Conservation (phyloP, 2,797 vertebrate species). For the Arrhamphus sclerolepis region DNA sequence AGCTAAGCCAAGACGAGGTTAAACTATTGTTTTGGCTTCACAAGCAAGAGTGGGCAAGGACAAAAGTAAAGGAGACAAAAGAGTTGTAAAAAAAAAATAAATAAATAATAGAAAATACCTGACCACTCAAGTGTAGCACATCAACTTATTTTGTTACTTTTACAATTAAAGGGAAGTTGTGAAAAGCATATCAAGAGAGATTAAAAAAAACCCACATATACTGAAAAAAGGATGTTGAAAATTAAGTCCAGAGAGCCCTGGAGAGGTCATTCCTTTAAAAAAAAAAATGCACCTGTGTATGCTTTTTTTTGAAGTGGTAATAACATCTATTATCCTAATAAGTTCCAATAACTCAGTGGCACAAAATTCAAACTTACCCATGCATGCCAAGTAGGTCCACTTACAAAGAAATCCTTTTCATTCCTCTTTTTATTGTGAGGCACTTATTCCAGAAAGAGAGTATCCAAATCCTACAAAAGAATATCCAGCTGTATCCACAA, state of each 20-base stretch:
- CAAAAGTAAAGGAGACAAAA: slow-evolving; percentile 78
- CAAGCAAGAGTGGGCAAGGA: slow-evolving; percentile 83
- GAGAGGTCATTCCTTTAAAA: slow-evolving; percentile 19
- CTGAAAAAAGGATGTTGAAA: not conserved
- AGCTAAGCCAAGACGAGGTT: slow-evolving; percentile 80
- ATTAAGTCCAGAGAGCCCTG: slow-evolving; percentile 15
- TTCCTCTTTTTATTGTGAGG: slow-evolving; percentile 50
- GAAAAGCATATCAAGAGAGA: slow-evolving; percentile 23
- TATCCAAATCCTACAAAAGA: slow-evolving; percentile 64
- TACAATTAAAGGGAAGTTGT: slow-evolving; percentile 35
- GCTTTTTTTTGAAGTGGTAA: slow-evolving; percentile 3
- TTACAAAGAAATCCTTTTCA: slow-evolving; percentile 53
- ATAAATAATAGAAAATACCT: slow-evolving; percentile 78
- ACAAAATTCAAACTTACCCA: slow-evolving; percentile 69
- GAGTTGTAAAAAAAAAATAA: slow-evolving; percentile 52
- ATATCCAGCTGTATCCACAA: slow-evolving; percentile 70
- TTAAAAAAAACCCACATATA: slow-evolving; percentile 17
- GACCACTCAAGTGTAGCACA: slow-evolving; percentile 71
- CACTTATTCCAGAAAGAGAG: slow-evolving; percentile 67
- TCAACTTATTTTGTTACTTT: slow-evolving; percentile 73
- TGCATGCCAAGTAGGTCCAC: slow-evolving; percentile 65
- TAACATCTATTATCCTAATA: slow-evolving; percentile 10
- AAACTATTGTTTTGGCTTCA: slow-evolving; percentile 85
- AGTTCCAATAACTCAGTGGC: slow-evolving; percentile 4
- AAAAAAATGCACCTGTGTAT: slow-evolving; percentile 56